A percentile compares a stretch with the other conserved stretches of the same genome.
Evolutionary conservation across 1,140 invertebrate genomes (phyloP).

Genomic region (Lepidurus apus): DNA sequence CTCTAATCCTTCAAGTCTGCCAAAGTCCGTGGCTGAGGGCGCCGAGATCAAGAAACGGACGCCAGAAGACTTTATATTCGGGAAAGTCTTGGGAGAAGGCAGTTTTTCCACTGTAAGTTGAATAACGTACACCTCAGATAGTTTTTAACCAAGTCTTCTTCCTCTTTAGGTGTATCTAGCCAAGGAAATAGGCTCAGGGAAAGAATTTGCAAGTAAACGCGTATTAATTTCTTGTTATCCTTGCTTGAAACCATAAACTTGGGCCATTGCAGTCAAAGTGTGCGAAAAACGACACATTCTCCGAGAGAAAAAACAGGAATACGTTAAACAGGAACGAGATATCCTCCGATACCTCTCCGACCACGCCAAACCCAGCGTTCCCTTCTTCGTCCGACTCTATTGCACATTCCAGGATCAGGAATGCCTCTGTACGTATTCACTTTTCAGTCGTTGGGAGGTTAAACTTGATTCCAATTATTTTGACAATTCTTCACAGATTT

Average conservation of each 20-base stretch:
- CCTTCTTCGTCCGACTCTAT: conserved; percentile 87
- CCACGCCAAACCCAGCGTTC: conserved; percentile 50
- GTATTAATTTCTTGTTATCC: background rate
- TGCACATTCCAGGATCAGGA: conserved; percentile 94
- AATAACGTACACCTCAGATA: background rate
- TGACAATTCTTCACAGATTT: conserved; percentile 59
- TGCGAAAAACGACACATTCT: conserved; percentile 89
- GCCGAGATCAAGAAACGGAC: conserved; percentile 53
- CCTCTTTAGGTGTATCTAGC: conserved; percentile 72
- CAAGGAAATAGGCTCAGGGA: conserved; percentile 79
- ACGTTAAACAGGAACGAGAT: conserved; percentile 88
- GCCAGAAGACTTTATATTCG: conserved; percentile 88
- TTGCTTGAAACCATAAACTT: conserved; percentile 22
- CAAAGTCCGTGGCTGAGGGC: too few relatives aligned
- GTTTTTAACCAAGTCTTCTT: conserved; percentile 33
- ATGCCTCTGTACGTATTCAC: conserved; percentile 62
- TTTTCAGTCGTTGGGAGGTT: background rate
- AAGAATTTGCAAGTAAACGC: conserved; percentile 88
- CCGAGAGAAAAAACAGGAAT: conserved; percentile 85
- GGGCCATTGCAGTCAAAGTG: conserved; percentile 75
- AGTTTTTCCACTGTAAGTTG: conserved; percentile 83
- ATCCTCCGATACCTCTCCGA: conserved; percentile 69
- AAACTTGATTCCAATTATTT: too few relatives aligned
- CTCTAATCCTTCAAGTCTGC: too few relatives aligned
- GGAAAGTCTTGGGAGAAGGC: conserved; percentile 91